These are phyloP conservation scores for Drosophila quinaria DNA, from an alignment of 2,888 invertebrate species.

Conservation along the genomic window DNA sequence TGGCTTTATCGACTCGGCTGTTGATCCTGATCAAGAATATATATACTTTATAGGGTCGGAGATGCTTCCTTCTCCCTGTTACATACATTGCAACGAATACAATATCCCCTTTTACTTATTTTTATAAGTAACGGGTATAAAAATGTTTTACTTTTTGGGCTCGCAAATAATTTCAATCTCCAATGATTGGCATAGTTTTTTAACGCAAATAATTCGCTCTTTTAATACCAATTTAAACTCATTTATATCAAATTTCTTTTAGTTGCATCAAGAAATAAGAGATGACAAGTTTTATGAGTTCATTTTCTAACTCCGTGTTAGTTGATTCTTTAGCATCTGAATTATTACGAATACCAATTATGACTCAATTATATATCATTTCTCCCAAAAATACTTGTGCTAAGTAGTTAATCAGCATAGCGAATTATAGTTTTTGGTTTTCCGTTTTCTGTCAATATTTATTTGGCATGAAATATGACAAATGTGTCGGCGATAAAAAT, in stretches of 20 bases:
- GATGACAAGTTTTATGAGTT: background rate
- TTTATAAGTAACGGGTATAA: no score
- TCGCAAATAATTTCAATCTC: background rate
- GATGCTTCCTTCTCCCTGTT: no score
- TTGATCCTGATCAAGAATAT: no score
- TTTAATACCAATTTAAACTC: no score
- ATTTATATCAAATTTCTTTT: no score
- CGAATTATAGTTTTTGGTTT: background rate
- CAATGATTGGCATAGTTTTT: background rate
- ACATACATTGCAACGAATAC: no score
- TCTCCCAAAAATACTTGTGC: background rate
- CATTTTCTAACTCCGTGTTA: background rate
- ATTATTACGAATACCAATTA: background rate
- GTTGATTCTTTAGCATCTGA: background rate
- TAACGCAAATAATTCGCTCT: background rate
- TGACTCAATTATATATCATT: background rate
- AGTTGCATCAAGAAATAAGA: no score
- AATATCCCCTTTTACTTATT: no score
- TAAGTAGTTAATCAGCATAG: background rate
- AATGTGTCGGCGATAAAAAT: conserved; percentile 76
- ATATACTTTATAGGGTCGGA: no score
- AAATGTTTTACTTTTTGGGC: no score
- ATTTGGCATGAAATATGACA: conserved; percentile 69
- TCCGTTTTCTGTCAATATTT: conserved; percentile 16
- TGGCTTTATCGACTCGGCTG: no score